These are phyloP conservation scores for Strix uralensis DNA, from an alignment of 2,113 vertebrate species.

Conservation along the genomic window DNA sequence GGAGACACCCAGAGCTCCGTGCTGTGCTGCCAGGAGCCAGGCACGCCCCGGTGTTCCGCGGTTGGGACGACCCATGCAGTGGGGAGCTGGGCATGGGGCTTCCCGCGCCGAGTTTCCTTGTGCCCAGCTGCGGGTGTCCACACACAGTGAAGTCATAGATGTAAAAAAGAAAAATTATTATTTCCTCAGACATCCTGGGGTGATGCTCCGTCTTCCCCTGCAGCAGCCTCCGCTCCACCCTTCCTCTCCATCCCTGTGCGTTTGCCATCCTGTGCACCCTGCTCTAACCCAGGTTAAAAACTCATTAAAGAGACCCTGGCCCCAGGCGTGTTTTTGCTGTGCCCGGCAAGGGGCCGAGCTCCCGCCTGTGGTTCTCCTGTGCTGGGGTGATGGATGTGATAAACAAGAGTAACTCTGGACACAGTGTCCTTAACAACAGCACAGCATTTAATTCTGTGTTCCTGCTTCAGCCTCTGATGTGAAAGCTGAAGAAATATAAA, in stretches of 20 bases:
- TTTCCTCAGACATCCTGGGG: not conserved
- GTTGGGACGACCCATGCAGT: not conserved
- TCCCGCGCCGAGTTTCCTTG: not conserved
- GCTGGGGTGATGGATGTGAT: not conserved
- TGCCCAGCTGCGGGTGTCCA: accelerated
- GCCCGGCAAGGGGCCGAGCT: not conserved
- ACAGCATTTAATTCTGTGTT: not conserved
- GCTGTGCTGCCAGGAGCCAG: not conserved
- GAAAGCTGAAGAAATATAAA: not conserved
- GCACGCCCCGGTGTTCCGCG: accelerated
- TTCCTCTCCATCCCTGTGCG: too few species aligned
- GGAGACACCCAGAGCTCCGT: not conserved
- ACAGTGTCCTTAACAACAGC: not conserved
- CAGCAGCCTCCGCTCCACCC: not conserved
- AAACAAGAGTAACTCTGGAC: not conserved
- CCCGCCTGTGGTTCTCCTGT: not conserved
- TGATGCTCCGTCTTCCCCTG: not conserved
- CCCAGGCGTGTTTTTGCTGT: accelerated
- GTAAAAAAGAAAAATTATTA: not conserved
- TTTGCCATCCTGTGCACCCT: not conserved
- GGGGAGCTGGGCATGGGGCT: accelerated
- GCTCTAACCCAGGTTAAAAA: not conserved
- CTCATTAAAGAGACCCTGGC: not conserved
- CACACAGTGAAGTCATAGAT: not conserved
- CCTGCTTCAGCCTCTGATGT: not conserved